A percentile compares a stretch with the other conserved stretches of the same genome.
phyloP scores from a whole-genome alignment of 2,113 vertebrate genomes.

The Leuciscus idus region DNA sequence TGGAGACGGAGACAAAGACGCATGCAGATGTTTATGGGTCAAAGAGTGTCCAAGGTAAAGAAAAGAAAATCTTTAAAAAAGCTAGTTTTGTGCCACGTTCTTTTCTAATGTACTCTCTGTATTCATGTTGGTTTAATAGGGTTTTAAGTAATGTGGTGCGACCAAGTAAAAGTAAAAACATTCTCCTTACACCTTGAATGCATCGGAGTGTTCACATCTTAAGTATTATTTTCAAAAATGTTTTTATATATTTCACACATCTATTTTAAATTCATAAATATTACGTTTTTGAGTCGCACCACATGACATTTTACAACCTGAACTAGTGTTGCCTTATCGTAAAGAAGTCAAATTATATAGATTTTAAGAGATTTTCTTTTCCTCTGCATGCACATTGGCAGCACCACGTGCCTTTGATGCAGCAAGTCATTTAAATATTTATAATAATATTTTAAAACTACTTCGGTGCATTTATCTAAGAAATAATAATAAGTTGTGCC shows the following conservation, averaged over 20 bases:
- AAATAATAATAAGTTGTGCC: background rate
- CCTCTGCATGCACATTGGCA: background rate
- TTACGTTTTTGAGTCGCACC: background rate
- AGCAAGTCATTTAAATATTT: background rate
- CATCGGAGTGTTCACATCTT: too few relatives aligned
- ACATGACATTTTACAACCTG: background rate
- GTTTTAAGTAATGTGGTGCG: background rate
- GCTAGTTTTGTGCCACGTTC: too few relatives aligned
- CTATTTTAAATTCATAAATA: background rate
- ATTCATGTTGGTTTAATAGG: too few relatives aligned
- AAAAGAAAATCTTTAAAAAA: too few relatives aligned
- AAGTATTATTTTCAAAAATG: too few relatives aligned
- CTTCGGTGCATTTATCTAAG: background rate
- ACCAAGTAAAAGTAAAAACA: too few relatives aligned
- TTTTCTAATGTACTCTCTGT: background rate
- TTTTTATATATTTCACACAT: background rate
- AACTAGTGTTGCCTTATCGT: background rate
- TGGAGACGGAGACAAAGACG: conserved; percentile 2
- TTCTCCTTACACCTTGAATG: too few relatives aligned
- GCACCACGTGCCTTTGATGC: background rate
- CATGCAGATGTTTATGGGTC: background rate
- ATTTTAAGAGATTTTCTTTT: background rate
- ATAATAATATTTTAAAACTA: background rate
- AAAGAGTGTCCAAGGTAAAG: background rate
- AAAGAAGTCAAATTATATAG: background rate